phyloP scores from a whole-genome alignment of 2,888 invertebrate genomes.

The Eupithecia vulgata region DNA sequence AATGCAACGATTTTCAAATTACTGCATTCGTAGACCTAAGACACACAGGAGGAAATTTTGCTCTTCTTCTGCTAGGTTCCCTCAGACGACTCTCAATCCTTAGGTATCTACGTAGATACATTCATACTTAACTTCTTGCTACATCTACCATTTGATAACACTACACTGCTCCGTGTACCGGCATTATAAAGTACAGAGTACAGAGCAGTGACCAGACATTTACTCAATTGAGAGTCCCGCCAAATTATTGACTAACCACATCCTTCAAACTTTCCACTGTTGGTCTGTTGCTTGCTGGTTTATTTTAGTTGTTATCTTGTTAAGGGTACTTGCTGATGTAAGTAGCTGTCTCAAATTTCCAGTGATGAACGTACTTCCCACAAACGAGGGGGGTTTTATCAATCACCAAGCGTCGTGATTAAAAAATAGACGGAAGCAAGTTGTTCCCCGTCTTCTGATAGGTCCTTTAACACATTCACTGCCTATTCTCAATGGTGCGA shows the following conservation, averaged over 20 bases:
- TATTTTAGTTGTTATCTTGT: conserved; percentile 23
- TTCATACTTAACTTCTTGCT: background rate
- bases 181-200: conserved; percentile 24
- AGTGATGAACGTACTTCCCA: background rate
- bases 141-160: background rate
- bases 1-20: no score
- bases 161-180: background rate
- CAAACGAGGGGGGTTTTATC: no score
- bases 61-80: no score
- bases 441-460: background rate
- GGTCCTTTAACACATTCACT: background rate
- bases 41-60: no score
- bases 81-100: no score
- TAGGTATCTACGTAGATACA: no score
- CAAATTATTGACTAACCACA: conserved; percentile 60
- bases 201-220: conserved; percentile 24
- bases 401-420: no score
- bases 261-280: conserved; percentile 69
- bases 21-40: no score
- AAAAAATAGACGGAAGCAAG: no score
- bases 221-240: conserved; percentile 60
- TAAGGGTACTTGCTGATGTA: background rate
- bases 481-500: no score
- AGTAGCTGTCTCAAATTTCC: background rate
- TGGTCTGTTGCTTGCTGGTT: conserved; percentile 41